Evolutionary conservation across 2,797 vertebrate genomes (phyloP), one percentile per base, ranked within the genome.

Genomic region (Anas acuta): DNA sequence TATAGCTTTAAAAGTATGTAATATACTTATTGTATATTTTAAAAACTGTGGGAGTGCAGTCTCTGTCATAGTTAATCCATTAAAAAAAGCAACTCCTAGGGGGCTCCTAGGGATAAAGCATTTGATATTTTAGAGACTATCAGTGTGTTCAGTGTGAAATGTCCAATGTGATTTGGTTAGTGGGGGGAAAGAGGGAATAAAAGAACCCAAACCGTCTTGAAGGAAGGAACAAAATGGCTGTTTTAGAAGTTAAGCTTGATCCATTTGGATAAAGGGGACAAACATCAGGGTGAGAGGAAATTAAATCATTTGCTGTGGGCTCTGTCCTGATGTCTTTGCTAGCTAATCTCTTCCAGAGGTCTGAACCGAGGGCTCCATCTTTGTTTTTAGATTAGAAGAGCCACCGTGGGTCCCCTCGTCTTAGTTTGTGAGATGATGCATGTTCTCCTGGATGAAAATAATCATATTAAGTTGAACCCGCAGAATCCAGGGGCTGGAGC

Each of bases 1-100:
- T 97, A 98, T 97, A 97, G 97, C 96, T 84, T 95, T 96, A 95
- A 94, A 97, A 97, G 95, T 96, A 93, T 96, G 96, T 97, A 97
- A 97, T 97, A 97, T 91, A 96, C 97, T 97, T 96, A 97, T 97
- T 97, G 96, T 97, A 91, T 97, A 96, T 95, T 97, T 96, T 89
- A 94, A 92, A 96, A 96, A 97, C 96, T 85, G 96, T 96, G 96
- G 94, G 96, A 96, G 92, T 89, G 92, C 94, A 95, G 95, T 92
- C 96, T 90, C 92, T 97, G 97, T 96, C 97, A 94, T 43, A 94
- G 96, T 95, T 97, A 97, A 97, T 97, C 97, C 96, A 95, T 96
- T 96, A 94, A 89, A 97, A 94, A 96, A 96, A 89, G 84, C 91
- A 95, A 32, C 86, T 95, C 94, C 88, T 91, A 43, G 91, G 73